These are phyloP conservation scores for Hemicordylus capensis DNA, from an alignment of 2,113 vertebrate genomes.

Conservation along the genomic window DNA sequence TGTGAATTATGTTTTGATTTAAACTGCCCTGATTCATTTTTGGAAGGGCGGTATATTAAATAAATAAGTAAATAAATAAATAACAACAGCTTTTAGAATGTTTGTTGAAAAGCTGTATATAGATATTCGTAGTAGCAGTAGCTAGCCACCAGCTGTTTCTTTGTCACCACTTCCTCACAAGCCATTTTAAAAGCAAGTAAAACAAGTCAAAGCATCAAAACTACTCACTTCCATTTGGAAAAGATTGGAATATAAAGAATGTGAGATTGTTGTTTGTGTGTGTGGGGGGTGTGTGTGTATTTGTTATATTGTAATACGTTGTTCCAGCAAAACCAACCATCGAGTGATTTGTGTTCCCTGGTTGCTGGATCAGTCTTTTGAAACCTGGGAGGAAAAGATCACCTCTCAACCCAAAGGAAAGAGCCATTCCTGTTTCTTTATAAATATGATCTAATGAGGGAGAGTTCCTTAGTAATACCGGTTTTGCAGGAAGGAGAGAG, in stretches of 20 bases:
- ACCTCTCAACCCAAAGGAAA: not conserved
- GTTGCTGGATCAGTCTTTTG: not conserved
- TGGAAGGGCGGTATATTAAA: no score
- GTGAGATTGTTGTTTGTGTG: not conserved
- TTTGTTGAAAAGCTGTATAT: no score
- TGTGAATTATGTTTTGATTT: no score
- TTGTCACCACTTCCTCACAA: no score
- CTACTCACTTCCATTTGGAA: not conserved
- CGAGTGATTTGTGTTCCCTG: no score
- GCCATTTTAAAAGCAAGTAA: not conserved
- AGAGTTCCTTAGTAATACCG: not conserved
- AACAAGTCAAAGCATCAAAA: not conserved
- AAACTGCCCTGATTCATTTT: no score
- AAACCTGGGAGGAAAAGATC: not conserved
- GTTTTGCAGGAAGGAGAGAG: not conserved
- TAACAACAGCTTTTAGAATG: no score
- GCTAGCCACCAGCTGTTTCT: no score
- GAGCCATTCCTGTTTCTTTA: not conserved
- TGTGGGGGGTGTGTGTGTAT: no score
- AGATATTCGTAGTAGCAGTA: no score
- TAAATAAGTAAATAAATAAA: no score
- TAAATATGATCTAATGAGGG: conserved; percentile 16
- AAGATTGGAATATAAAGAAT: not conserved
- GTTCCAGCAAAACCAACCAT: no score
- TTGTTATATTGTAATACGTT: not conserved